Conservation (phyloP, 1,140 invertebrate genomes). For the Saxidomus purpurata region DNA sequence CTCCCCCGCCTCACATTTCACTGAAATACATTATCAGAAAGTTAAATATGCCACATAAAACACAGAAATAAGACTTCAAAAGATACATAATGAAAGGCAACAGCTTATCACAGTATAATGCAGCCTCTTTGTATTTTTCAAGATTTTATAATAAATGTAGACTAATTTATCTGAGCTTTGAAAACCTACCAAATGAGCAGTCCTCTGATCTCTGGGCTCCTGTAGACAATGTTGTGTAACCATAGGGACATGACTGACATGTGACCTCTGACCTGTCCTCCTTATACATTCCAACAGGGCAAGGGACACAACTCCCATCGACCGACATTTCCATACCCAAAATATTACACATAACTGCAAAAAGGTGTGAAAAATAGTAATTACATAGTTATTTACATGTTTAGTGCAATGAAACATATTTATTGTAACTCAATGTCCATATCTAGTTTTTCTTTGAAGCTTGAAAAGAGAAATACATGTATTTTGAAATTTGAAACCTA, state of each 20-base stretch:
- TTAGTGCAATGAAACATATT: too few relatives aligned
- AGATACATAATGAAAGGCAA: too few relatives aligned
- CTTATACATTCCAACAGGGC: conserved; percentile 39
- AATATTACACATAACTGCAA: conserved; percentile 26
- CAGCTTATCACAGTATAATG: too few relatives aligned
- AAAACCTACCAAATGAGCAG: conserved; percentile 16
- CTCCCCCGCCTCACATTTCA: not conserved
- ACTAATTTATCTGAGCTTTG: not conserved
- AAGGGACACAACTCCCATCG: conserved; percentile 51
- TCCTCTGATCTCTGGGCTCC: conserved; percentile 4
- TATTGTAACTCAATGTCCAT: too few relatives aligned
- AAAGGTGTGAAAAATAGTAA: not conserved
- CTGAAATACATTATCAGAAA: conserved; percentile 25
- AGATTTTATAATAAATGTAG: too few relatives aligned
- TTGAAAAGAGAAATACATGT: too few relatives aligned
- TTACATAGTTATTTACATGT: too few relatives aligned
- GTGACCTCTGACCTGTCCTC: not conserved
- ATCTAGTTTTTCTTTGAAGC: too few relatives aligned
- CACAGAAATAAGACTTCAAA: too few relatives aligned
- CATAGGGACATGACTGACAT: conserved; percentile 52
- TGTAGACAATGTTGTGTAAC: conserved; percentile 38
- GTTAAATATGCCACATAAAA: too few relatives aligned
- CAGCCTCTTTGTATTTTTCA: too few relatives aligned
- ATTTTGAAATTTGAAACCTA: too few relatives aligned
- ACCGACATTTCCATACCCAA: conserved; percentile 40